phyloP scores from a whole-genome alignment of 2,797 vertebrate species.

The Astyanax mexicanus region DNA sequence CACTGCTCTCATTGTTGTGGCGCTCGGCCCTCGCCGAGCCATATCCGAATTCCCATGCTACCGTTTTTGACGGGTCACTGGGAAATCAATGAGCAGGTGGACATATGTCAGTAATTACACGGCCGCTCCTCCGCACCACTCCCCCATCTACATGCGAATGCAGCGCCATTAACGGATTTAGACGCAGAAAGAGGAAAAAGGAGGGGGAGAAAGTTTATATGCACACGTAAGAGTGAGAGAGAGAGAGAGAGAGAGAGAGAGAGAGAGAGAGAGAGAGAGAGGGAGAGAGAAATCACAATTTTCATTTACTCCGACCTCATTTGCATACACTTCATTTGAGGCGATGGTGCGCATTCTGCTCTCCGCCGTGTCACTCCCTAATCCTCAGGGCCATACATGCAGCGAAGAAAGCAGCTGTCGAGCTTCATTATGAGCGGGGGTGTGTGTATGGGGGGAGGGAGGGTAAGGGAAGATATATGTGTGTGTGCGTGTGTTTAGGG shows the following conservation, averaged over 20 bases:
- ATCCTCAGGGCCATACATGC: conserved; percentile 86
- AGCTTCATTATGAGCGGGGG: conserved; percentile 86
- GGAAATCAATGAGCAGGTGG: conserved; percentile 98
- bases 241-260: not conserved
- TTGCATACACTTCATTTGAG: conserved; percentile 86
- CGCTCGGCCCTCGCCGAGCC: conserved; percentile 41
- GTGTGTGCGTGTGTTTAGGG: not conserved
- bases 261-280: not conserved
- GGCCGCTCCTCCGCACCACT: conserved; percentile 72
- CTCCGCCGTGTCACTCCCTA: conserved; percentile 85
- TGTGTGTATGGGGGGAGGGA: not conserved
- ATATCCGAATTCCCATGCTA: conserved; percentile 95
- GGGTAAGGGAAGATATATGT: not conserved
- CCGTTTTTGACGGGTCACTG: conserved; percentile 99
- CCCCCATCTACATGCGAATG: conserved; percentile 83
- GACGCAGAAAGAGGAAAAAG: conserved; percentile 61
- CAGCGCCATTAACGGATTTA: conserved; percentile 77
- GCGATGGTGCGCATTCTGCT: conserved; percentile 83
- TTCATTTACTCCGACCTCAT: conserved; percentile 78
- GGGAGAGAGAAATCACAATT: conserved; percentile 69
- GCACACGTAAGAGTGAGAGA: conserved; percentile 35
- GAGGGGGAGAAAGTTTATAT: conserved; percentile 61
- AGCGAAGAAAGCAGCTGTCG: conserved; percentile 88
- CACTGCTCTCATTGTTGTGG: conserved; percentile 38
- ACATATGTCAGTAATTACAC: conserved; percentile 96